A percentile compares a stretch with the other conserved stretches of the same genome.
phyloP scores from a whole-genome alignment of 1,140 invertebrate species.

The Rhynchophorus ferrugineus region DNA sequence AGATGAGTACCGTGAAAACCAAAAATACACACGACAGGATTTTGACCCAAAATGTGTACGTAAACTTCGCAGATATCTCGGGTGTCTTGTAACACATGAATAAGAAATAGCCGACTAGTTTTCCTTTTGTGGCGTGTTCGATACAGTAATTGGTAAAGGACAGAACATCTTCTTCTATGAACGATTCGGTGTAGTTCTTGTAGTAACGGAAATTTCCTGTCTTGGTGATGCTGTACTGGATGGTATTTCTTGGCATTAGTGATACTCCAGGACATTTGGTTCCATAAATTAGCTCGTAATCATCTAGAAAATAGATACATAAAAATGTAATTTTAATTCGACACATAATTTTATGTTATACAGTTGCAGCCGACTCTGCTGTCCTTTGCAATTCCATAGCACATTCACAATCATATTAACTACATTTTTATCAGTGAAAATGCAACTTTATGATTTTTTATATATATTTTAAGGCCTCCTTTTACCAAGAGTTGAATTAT shows the following conservation, averaged over 20 bases:
- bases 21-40: conserved; percentile 23
- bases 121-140: conserved; percentile 6
- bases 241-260: neutral
- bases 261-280: neutral
- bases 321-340: no score
- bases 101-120: neutral
- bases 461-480: no score
- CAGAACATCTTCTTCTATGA: neutral
- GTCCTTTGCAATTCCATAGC: no score
- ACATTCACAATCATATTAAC: no score
- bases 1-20: conserved; percentile 18
- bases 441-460: no score
- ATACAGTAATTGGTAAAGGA: conserved; percentile 7
- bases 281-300: neutral
- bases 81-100: neutral
- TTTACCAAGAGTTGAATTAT: no score
- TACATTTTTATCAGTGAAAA: no score
- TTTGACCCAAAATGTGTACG: neutral
- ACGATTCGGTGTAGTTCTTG: conserved; percentile 6
- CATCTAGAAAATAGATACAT: neutral
- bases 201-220: conserved; percentile 9
- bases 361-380: no score
- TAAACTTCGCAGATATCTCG: neutral
- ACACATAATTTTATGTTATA: no score
- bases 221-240: conserved; percentile 1